These are phyloP conservation scores for Muraenolepis orangiensis DNA, from an alignment of 2,797 vertebrate species.

Conservation along the genomic window DNA sequence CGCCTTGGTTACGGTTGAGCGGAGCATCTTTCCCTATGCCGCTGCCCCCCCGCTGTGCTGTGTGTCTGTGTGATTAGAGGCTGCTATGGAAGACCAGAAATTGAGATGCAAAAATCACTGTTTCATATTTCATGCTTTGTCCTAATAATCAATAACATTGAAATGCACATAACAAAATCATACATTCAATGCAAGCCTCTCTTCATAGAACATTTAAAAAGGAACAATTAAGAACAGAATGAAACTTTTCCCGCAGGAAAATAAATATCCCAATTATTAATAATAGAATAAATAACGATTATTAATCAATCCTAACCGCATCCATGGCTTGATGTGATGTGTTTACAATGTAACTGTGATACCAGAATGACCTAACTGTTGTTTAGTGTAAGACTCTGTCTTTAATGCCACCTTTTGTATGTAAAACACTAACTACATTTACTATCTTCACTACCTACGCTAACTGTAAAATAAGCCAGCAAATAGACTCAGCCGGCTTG, in stretches of 20 bases:
- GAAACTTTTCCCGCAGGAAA: background rate
- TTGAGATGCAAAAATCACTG: slow-evolving; percentile 19
- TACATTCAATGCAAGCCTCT: background rate
- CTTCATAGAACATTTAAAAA: background rate
- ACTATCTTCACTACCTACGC: slow-evolving; percentile 19
- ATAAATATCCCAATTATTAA: background rate
- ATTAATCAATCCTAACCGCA: background rate
- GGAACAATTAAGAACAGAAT: background rate
- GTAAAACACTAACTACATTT: background rate
- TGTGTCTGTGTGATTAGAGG: slow-evolving; percentile 60
- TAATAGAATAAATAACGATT: background rate
- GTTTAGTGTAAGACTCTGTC: slow-evolving; percentile 32
- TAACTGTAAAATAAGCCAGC: no score
- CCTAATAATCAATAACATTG: background rate
- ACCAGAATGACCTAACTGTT: slow-evolving; percentile 36
- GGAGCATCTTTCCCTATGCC: slow-evolving; percentile 32
- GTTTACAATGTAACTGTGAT: slow-evolving; percentile 39
- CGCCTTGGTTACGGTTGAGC: slow-evolving; percentile 56
- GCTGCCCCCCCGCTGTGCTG: slow-evolving; percentile 43
- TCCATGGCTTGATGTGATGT: slow-evolving; percentile 33
- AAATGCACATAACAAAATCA: background rate
- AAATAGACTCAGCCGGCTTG: slow-evolving; percentile 57
- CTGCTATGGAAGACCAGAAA: slow-evolving; percentile 46
- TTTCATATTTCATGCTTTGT: background rate
- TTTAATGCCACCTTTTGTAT: background rate